These are phyloP conservation scores for Babyrousa celebensis DNA, from an alignment of 2,797 vertebrate genomes.

Conservation along the genomic window DNA sequence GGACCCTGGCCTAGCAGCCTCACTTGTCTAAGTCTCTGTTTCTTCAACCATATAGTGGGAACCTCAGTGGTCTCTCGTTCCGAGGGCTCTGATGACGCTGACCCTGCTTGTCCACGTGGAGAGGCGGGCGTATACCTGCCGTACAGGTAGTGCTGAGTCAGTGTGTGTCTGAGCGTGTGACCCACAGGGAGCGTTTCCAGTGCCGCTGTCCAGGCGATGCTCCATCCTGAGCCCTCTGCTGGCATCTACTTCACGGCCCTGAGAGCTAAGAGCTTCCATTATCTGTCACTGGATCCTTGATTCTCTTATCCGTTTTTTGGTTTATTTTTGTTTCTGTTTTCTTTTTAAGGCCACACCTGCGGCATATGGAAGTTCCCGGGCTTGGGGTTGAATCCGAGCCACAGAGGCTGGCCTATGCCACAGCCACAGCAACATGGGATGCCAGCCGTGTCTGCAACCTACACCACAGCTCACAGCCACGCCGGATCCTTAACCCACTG, in stretches of 20 bases:
- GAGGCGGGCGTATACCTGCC: fast-evolving
- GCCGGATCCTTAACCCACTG: no score
- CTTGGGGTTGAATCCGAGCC: no score
- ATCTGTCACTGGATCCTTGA: not conserved
- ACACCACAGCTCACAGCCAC: no score
- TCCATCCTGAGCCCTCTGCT: not conserved
- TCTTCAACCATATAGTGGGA: not conserved
- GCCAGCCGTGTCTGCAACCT: no score
- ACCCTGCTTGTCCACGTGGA: fast-evolving
- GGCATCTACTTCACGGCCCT: not conserved
- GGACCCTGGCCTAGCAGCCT: not conserved
- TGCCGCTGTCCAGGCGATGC: fast-evolving
- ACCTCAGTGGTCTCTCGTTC: fast-evolving
- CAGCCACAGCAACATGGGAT: no score
- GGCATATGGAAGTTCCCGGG: no score
- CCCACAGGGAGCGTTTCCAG: not conserved
- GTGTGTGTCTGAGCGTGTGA: fast-evolving
- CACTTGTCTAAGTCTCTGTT: not conserved
- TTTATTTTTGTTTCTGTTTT: no score
- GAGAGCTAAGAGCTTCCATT: not conserved
- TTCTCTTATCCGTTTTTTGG: not conserved
- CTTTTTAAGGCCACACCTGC: no score
- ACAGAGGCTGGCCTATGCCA: no score
- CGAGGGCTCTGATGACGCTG: not conserved
- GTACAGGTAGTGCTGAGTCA: fast-evolving